Percentiles rank a stretch among this genome's conserved stretches.
phyloP scores from a whole-genome alignment of 2,888 invertebrate species.

The Monopis laevigella region DNA sequence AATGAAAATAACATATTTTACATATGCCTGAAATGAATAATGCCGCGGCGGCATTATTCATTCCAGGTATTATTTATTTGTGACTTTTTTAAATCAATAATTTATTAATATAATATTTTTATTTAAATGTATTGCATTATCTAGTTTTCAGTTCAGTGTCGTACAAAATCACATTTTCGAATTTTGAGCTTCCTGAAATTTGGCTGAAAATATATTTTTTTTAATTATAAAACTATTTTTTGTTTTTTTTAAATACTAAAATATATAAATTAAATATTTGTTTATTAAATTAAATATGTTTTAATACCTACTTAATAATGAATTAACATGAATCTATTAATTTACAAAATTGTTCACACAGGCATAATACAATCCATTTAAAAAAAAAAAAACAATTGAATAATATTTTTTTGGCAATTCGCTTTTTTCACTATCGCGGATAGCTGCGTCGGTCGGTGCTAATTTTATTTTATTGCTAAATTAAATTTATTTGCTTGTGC shows the following conservation, averaged over 20 bases:
- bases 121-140: too few relatives aligned
- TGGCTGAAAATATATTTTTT: too few relatives aligned
- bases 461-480: not conserved
- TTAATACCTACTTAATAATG: not conserved
- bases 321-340: not conserved
- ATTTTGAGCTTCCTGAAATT: too few relatives aligned
- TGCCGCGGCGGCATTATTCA: too few relatives aligned
- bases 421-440: constrained; percentile 4
- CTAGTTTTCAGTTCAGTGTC: too few relatives aligned
- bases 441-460: not conserved
- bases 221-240: not conserved
- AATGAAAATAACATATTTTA: too few relatives aligned
- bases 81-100: too few relatives aligned
- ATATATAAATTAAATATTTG: not conserved
- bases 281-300: not conserved
- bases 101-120: too few relatives aligned
- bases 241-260: not conserved
- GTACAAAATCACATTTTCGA: too few relatives aligned
- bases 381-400: not conserved
- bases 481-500: too few relatives aligned
- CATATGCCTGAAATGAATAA: too few relatives aligned
- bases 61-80: too few relatives aligned
- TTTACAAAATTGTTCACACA: not conserved
- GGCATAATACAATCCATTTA: not conserved
- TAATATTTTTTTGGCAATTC: not conserved